Conservation (phyloP, 2,113 vertebrate genomes). For the Aegypius monachus region DNA sequence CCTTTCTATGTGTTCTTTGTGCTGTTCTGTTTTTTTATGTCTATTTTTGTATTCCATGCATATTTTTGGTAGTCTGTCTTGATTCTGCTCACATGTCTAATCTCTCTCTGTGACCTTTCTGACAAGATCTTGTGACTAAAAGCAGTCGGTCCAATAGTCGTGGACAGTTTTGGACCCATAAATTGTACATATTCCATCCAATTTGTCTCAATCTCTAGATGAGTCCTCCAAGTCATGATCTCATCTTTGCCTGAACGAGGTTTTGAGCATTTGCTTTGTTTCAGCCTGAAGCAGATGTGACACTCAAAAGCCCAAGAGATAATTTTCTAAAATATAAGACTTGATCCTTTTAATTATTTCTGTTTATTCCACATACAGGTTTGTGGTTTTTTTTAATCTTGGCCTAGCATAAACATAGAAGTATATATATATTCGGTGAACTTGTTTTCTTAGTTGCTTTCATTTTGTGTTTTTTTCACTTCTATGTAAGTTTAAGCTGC, state of each 20-base stretch:
- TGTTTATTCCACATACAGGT: background rate
- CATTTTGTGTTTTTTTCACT: background rate
- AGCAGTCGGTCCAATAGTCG: background rate
- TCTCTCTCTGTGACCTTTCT: background rate
- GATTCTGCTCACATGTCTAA: background rate
- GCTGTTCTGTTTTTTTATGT: rapidly evolving
- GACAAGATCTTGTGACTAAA: background rate
- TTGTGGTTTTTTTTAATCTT: background rate
- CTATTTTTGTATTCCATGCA: background rate
- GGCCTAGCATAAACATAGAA: background rate
- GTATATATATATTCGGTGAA: background rate
- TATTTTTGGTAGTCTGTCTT: background rate
- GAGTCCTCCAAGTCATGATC: background rate
- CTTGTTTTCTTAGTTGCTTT: background rate
- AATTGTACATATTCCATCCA: background rate
- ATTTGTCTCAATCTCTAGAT: background rate
- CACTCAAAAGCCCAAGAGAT: background rate
- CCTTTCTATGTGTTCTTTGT: background rate
- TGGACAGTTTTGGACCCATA: background rate
- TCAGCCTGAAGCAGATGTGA: background rate
- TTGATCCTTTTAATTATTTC: background rate
- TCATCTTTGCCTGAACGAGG: background rate
- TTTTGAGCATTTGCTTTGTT: background rate
- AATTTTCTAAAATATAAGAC: background rate
- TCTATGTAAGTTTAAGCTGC: background rate